phyloP scores from a whole-genome alignment of 2,113 vertebrate species.

The Salvelinus namaycush region DNA sequence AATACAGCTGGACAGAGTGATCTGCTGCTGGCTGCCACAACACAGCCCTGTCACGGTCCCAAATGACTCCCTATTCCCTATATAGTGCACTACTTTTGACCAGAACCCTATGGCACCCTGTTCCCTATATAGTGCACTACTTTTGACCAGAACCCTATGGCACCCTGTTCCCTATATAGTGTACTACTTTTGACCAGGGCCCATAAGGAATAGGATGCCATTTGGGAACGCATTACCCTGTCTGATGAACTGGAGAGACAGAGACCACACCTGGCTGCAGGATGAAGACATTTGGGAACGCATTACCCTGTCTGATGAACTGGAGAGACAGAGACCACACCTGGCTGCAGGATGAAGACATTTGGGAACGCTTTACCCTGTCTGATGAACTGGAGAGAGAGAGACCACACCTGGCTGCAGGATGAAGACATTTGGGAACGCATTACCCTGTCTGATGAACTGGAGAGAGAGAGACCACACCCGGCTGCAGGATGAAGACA shows the following conservation, averaged over 20 bases:
- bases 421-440: neutral
- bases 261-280: neutral
- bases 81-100: too few species aligned
- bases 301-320: neutral
- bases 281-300: neutral
- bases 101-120: too few species aligned
- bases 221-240: neutral
- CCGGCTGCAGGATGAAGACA: neutral
- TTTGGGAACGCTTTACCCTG: neutral
- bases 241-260: neutral
- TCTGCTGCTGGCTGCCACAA: neutral
- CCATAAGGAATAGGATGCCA: too few species aligned
- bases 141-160: too few species aligned
- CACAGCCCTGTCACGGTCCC: too few species aligned
- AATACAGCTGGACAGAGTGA: neutral
- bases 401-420: neutral
- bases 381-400: neutral
- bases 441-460: neutral
- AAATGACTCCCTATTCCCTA: too few species aligned
- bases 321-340: neutral
- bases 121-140: too few species aligned
- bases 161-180: too few species aligned
- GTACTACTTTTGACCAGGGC: too few species aligned
- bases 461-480: neutral
- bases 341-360: neutral